Base-by-base conservation (phyloP, 2,888 invertebrate genomes). In the Nomada fucata region DNA sequence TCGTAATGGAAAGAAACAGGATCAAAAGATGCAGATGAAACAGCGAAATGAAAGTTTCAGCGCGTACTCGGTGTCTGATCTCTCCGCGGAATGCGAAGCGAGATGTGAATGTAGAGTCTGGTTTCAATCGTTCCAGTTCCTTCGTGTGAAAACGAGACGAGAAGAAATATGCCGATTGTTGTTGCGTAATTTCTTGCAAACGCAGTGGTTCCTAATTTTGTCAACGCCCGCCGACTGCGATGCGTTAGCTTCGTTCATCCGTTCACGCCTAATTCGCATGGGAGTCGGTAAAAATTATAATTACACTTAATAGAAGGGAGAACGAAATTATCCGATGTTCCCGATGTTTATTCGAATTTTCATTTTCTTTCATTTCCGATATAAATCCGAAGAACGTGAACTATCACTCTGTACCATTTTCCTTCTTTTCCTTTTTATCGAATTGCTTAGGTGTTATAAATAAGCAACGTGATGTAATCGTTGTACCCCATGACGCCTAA, bases 391-490 rank as follows among this genome's bases (percentile, higher is more conserved):
- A 26, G 15, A 26, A 36, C 20, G n/a, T 13, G n/a, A 52, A 67
- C 36, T 10, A 20, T 55, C 18, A 15, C 20, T 15, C 44, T 13
- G 29, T 70, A 70, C 36, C 44, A 29, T 44, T n/a, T 23, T 47
- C 29, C 42, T 13, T 52, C 11, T 23, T 52, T 74, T 53, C 52
- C 7, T 71, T 79, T 83, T 75, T 81, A 84, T 85, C 88, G 79
- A 79, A 87, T 88, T 79, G 85, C 87, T 87, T 88, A 86, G 88
- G 86, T 88, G 88, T 88, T 88, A 86, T 76, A 87, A 86, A 76
- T 88, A 88, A 88, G 88, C 88, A 88, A 88, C 88, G 88, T 88
- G 88, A 74, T 88, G 88, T 88, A 88, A 88, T 88, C 88, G 88
- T 88, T 88, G 88, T 88, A 88, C 79, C 87, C 86, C 86, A 88